Evolutionary conservation across 1,140 invertebrate species (phyloP).

Genomic region (Atta texana): DNA sequence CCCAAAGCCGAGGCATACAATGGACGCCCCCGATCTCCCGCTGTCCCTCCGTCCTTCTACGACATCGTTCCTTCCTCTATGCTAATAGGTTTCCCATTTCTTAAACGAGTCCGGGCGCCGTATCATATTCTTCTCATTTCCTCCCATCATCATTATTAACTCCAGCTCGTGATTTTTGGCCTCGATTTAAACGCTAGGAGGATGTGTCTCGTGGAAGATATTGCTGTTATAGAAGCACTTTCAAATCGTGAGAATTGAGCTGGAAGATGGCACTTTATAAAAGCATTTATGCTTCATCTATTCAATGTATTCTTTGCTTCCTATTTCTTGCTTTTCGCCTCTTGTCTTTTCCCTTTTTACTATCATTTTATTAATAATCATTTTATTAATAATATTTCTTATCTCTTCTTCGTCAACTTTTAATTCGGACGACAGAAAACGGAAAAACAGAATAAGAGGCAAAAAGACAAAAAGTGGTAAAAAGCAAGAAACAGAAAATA

Average conservation of each 20-base stretch:
- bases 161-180: slow-evolving; percentile 29
- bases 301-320: too few species aligned
- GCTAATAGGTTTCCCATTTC: slow-evolving; percentile 80
- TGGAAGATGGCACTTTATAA: background rate
- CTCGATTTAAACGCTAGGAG: slow-evolving; percentile 36
- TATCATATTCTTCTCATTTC: slow-evolving; percentile 70
- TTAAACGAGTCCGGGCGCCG: slow-evolving; percentile 55
- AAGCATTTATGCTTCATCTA: background rate
- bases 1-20: slow-evolving; percentile 74
- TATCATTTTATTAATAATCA: background rate
- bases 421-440: too few species aligned
- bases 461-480: too few species aligned
- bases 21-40: slow-evolving; percentile 50
- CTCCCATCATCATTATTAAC: slow-evolving; percentile 57
- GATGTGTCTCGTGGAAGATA: background rate
- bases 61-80: slow-evolving; percentile 69
- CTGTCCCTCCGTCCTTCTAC: slow-evolving; percentile 46
- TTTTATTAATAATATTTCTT: too few species aligned
- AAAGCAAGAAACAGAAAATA: too few species aligned
- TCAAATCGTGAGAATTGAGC: slow-evolving; percentile 16
- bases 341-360: too few species aligned
- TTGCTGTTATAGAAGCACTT: background rate
- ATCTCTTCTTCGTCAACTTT: too few species aligned
- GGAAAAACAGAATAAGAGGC: too few species aligned
- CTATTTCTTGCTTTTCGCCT: too few species aligned